phyloP scores from a whole-genome alignment of 2,113 vertebrate species.

The Gasterosteus nipponicus region DNA sequence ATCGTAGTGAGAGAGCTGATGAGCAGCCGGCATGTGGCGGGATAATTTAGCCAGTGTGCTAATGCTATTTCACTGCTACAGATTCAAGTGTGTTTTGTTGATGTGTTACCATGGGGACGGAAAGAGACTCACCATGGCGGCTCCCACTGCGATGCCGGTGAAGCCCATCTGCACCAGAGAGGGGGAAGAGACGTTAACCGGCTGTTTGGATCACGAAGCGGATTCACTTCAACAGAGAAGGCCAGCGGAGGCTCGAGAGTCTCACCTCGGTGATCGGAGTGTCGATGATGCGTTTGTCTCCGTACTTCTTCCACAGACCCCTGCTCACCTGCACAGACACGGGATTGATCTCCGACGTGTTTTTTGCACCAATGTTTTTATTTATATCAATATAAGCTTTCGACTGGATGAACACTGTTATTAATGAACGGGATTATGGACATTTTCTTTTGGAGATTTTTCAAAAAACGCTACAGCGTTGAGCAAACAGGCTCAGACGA shows the following conservation, averaged over 20 bases:
- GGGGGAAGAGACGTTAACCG: neutral
- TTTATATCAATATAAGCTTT: neutral
- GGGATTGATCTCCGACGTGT: neutral
- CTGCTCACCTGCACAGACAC: conserved; percentile 86
- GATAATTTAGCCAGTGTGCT: no score
- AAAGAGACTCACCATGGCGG: conserved; percentile 89
- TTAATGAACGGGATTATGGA: neutral
- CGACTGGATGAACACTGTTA: neutral
- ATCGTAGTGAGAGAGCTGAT: no score
- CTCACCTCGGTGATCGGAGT: conserved; percentile 97
- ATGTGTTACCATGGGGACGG: neutral
- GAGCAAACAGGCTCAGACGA: neutral
- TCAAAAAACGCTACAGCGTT: neutral
- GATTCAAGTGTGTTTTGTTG: neutral
- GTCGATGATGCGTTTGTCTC: conserved; percentile 95
- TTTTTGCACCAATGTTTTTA: neutral
- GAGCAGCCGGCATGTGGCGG: no score
- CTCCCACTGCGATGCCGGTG: conserved; percentile 94
- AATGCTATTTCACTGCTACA: neutral
- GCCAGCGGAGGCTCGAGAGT: neutral
- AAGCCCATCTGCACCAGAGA: conserved; percentile 91
- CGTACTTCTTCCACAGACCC: conserved; percentile 98
- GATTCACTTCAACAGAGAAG: neutral
- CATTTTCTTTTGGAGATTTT: neutral
- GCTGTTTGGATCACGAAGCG: neutral